Evolutionary conservation across 2,888 invertebrate species (phyloP), one percentile per base, ranked within the genome.

Genomic region (Balanococcus diminutus): DNA sequence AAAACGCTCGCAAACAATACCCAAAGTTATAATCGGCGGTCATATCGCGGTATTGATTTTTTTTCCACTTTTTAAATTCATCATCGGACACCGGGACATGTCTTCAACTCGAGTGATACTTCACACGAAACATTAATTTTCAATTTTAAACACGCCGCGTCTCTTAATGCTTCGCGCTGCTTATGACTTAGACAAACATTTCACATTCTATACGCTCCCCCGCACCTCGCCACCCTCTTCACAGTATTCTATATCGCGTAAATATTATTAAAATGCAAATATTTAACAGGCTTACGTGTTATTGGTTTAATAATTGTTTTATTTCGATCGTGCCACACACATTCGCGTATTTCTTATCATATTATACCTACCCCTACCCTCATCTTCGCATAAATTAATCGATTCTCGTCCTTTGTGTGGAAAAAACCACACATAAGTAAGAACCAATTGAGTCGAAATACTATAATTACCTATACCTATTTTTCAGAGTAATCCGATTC

Each of bases 181-280:
- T 67, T 67, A 67, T 67, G 28, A 67, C 28, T 67, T 67, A 16
- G 28, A 28, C 67, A 67, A 67, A 67, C 67, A 67, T 67, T 67
- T 67, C 67, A 67, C 67, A 67, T 67, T 14, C 28, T 67, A 2
- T 5, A 9, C 16, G 11, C 67, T 16, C 46, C 14, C 61, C 67
- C 22, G n/a, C 56, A 22, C 11, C 56, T 56, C 56, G 6, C 6
- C 14, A 56, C 11, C 56, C 22, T 56, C 0, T 56, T 19, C 19
- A 56, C 22, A 19, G 5, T 8, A 51, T 67, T 16, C 67, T 28
- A 67, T 28, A 67, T 67, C 67, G 67, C 31, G 67, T 67, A 67
- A 67, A 67, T 67, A 67, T 67, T 67, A 67, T 67, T 67, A 67
- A 67, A 67, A 67, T 67, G 67, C 67, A 67, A 67, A 67, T 67